Evolutionary conservation across 2,888 invertebrate species (phyloP).

Genomic region (Dryadula phaetusa): DNA sequence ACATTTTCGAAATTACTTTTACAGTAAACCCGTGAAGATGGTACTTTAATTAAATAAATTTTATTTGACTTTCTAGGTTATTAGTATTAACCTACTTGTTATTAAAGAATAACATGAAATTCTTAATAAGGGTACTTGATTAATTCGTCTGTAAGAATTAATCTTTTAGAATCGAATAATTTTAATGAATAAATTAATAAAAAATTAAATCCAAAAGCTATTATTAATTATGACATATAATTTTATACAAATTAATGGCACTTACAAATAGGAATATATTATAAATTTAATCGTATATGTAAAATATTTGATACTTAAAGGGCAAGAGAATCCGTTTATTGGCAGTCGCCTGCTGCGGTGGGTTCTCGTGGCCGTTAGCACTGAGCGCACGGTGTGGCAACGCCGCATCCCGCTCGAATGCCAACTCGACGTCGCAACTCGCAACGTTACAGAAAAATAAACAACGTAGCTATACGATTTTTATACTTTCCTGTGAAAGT

Average conservation of each 20-base stretch:
- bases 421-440: conserved; percentile 33
- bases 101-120: too few relatives aligned
- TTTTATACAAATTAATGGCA: neutral
- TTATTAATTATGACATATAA: neutral
- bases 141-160: neutral
- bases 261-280: neutral
- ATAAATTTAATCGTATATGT: neutral
- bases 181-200: neutral
- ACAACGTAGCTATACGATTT: conserved; percentile 16
- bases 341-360: conserved; percentile 20
- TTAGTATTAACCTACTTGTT: too few relatives aligned
- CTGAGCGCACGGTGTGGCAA: conserved; percentile 45
- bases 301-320: conserved; percentile 1
- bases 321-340: conserved; percentile 15
- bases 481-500: conserved; percentile 17
- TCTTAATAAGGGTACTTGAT: neutral
- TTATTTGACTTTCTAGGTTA: too few relatives aligned
- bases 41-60: too few relatives aligned
- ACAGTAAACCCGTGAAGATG: too few relatives aligned
- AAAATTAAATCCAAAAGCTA: neutral
- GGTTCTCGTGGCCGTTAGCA: conserved; percentile 20
- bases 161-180: neutral
- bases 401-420: conserved; percentile 45
- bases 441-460: conserved; percentile 32
- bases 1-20: too few relatives aligned